These are phyloP conservation scores for Eciton burchellii DNA, from an alignment of 1,140 invertebrate genomes.

Conservation along the genomic window DNA sequence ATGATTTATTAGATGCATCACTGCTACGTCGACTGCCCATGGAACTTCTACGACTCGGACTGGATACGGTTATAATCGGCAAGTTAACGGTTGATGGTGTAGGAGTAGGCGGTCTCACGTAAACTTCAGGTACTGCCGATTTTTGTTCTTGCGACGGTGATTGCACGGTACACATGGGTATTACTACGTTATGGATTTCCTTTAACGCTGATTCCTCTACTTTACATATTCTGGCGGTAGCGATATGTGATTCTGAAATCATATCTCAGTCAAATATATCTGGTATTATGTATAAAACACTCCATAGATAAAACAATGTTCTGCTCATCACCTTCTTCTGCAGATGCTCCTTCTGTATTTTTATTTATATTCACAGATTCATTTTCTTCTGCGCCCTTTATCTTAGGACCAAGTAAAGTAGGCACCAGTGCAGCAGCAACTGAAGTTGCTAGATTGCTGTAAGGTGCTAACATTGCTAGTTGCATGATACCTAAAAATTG, in stretches of 20 bases:
- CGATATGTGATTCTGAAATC: constrained; percentile 28
- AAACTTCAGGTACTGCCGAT: constrained; percentile 82
- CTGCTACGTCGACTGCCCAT: constrained; percentile 80
- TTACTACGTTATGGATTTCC: neutral
- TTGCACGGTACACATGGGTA: constrained; percentile 15
- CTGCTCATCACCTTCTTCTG: constrained; percentile 4
- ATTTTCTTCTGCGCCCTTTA: constrained; percentile 80
- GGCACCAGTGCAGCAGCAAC: constrained; percentile 87
- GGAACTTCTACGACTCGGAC: constrained; percentile 81
- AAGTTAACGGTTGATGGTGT: constrained; percentile 80
- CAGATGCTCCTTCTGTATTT: constrained; percentile 10
- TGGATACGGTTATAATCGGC: constrained; percentile 82
- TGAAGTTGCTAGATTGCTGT: constrained; percentile 87
- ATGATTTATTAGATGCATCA: constrained; percentile 77
- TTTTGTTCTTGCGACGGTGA: constrained; percentile 27
- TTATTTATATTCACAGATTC: constrained; percentile 75
- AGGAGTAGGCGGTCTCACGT: constrained; percentile 82
- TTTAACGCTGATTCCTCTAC: constrained; percentile 23
- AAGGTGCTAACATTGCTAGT: constrained; percentile 86
- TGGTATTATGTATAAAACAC: no score
- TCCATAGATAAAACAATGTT: neutral
- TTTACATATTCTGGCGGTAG: constrained; percentile 12
- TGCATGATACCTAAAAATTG: constrained; percentile 86
- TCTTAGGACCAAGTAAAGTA: constrained; percentile 86
- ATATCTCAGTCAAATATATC: neutral